Conservation (phyloP, 2,888 invertebrate genomes). For the Nomada ruficornis region DNA sequence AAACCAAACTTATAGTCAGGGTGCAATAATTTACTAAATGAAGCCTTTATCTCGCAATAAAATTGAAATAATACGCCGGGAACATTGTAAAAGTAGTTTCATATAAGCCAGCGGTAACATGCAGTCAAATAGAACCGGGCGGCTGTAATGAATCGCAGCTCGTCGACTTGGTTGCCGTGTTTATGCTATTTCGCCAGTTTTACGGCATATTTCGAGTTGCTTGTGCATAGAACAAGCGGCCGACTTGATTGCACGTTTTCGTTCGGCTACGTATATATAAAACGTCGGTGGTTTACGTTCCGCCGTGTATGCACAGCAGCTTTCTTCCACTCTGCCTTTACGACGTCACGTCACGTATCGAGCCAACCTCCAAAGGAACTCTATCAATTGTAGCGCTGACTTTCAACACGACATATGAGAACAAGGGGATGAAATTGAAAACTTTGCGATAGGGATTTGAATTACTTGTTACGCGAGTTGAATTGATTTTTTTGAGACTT, state of each 20-base stretch:
- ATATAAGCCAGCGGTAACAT: background rate
- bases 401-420: background rate
- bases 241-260: constrained; percentile 59
- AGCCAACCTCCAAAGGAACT: constrained; percentile 6
- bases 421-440: background rate
- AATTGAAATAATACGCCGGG: background rate
- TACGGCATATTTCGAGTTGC: constrained; percentile 70
- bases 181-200: constrained; percentile 71
- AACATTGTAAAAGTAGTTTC: background rate
- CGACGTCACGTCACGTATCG: constrained; percentile 47
- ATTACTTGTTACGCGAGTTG: too few relatives aligned
- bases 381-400: constrained; percentile 5
- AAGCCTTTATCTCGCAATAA: background rate
- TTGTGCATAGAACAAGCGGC: constrained; percentile 59
- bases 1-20: background rate
- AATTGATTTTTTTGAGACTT: too few relatives aligned
- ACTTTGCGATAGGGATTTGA: too few relatives aligned
- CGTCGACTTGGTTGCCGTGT: constrained; percentile 31
- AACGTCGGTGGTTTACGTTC: constrained; percentile 19
- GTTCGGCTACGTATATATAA: background rate
- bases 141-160: constrained; percentile 28
- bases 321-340: constrained; percentile 40
- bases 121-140: background rate
- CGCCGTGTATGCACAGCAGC: constrained; percentile 8
- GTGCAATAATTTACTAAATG: background rate